Evolutionary conservation across 2,888 invertebrate genomes (phyloP), one percentile per base, ranked within the genome.

Genomic region (Protonemura montana): DNA sequence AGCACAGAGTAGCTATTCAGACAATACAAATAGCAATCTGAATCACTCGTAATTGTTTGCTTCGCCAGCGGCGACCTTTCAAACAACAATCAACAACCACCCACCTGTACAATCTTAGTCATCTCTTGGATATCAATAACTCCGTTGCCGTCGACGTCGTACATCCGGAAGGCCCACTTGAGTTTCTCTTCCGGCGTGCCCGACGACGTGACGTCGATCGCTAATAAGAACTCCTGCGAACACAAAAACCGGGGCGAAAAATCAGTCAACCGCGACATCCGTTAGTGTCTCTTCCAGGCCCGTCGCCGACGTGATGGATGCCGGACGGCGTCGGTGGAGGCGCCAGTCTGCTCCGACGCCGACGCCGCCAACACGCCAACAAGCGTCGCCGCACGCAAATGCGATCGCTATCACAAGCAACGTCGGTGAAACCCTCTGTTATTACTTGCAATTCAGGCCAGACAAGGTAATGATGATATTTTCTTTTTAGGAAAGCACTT

Each of bases 101-200:
- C 59, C 92, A 98, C 98, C 97, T 98, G 98, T 89, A 99, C 98
- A 91, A 99, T 99, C 94, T 99, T 98, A 89, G 98, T 98, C 99
- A 99, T 99, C 94, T 99, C 99, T 91, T 98, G 97, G 90, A 98
- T 97, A 92, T 99, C 98, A 92, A 99, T 99, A 90, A 98, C 97
- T 87, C 98, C 99, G 91, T 99, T 99, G 84, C 98, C 98, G 92
- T 99, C 98, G 81, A 99, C 98, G 92, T 99, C 98, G 92, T 99
- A 98, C 98, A 98, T 98, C 91, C 98, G 95, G 94, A 99, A 99
- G 88, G 99, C 99, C 98, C 99, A 98, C 93, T 98, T 98, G 89
- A 99, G 94, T 92, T 99, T 99, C 92, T 99, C 98, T 92, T 99
- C 98, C 30, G 98, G 98, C 89, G 98, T 98, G 88, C 98, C 98